Evolutionary conservation across 2,113 vertebrate species (phyloP).

Genomic region (Etheostoma cragini): DNA sequence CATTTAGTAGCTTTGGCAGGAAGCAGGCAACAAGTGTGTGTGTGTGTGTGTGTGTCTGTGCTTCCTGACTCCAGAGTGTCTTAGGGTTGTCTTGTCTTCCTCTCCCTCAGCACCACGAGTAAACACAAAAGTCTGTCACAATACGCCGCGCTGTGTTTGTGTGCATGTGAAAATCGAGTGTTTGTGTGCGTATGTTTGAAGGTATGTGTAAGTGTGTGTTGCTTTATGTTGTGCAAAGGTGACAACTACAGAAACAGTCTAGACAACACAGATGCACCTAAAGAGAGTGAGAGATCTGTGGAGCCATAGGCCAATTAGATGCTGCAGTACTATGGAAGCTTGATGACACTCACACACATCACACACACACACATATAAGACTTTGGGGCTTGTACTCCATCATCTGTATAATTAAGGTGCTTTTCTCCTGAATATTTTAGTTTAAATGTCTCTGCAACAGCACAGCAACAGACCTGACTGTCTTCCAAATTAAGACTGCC

Average conservation of each 20-base stretch:
- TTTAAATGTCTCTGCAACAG: conserved; percentile 59
- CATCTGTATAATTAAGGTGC: conserved; percentile 79
- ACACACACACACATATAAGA: conserved; percentile 41
- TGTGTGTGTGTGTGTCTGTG: conserved; percentile 9
- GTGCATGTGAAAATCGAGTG: not conserved
- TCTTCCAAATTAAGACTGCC: conserved; percentile 23
- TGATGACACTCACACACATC: conserved; percentile 27
- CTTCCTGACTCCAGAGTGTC: conserved; percentile 32
- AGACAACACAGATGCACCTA: conserved; percentile 59
- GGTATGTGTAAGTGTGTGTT: not conserved
- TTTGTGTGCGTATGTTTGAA: not conserved
- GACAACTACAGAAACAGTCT: conserved; percentile 42
- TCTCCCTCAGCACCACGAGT: conserved; percentile 47
- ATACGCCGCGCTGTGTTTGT: conserved; percentile 22
- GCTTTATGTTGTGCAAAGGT: not conserved
- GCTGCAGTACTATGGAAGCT: conserved; percentile 53
- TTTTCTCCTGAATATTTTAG: conserved; percentile 79
- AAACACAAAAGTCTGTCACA: conserved; percentile 47
- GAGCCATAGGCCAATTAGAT: conserved; percentile 65
- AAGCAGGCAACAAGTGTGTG: conserved; percentile 43
- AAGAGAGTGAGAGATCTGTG: conserved; percentile 44
- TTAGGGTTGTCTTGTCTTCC: conserved; percentile 54
- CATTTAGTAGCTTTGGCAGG: conserved; percentile 62
- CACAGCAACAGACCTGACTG: conserved; percentile 51
- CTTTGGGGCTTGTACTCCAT: conserved; percentile 64